A percentile compares a stretch with the other conserved stretches of the same genome.
Evolutionary conservation across 2,797 vertebrate genomes (phyloP).

Genomic region (Allobates femoralis): DNA sequence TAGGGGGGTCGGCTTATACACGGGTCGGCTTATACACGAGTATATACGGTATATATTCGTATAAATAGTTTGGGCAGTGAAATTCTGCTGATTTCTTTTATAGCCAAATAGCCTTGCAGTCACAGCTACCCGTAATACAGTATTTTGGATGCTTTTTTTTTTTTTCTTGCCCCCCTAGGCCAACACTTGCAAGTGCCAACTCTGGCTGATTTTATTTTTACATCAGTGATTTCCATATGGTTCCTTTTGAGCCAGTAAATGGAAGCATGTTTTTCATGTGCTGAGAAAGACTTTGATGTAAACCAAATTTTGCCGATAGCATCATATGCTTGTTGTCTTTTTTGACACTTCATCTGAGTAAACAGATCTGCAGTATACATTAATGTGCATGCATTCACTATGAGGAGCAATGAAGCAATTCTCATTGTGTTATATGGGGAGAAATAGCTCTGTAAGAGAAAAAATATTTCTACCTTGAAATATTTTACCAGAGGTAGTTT

Average conservation of each 20-base stretch:
- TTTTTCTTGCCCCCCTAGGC: background rate
- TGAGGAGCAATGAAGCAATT: background rate
- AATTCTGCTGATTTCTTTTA: too few relatives aligned
- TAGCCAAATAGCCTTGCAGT: background rate
- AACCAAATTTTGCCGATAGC: background rate
- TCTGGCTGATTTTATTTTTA: slow-evolving; percentile 2
- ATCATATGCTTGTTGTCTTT: slow-evolving; percentile 8
- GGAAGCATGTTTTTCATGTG: slow-evolving; percentile 6
- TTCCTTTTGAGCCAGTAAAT: background rate
- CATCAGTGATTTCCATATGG: slow-evolving; percentile 9
- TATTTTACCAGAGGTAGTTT: background rate
- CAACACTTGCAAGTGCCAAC: background rate
- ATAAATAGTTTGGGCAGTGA: too few relatives aligned
- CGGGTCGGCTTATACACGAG: too few relatives aligned
- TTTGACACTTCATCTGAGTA: background rate
- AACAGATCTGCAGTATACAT: background rate
- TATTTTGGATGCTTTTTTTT: background rate
- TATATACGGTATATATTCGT: too few relatives aligned
- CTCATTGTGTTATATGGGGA: background rate
- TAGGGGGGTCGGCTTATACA: too few relatives aligned
- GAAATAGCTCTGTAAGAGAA: background rate
- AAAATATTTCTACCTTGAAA: background rate
- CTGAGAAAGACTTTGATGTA: background rate
- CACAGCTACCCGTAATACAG: background rate
- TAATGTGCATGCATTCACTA: background rate